phyloP scores from a whole-genome alignment of 2,888 invertebrate genomes.

The Lepidocyrtinus sp. region DNA sequence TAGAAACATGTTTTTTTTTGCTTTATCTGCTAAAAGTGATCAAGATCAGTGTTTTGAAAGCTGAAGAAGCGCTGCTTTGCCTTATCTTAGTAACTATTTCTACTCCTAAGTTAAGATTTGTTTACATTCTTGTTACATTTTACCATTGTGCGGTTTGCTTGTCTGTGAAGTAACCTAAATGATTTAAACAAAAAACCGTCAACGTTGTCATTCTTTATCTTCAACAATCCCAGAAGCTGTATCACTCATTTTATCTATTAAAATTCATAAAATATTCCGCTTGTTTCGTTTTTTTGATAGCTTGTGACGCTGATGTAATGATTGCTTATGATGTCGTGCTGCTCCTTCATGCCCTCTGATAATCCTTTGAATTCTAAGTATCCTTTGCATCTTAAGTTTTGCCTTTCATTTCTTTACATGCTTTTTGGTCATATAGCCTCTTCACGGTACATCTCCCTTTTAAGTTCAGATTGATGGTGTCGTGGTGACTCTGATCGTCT shows the following conservation, averaged over 20 bases:
- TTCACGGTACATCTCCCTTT: conserved; percentile 20
- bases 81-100: too few species aligned
- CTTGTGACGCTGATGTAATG: conserved; percentile 14
- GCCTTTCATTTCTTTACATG: neutral
- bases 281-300: neutral
- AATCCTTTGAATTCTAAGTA: neutral
- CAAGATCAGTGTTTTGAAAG: too few species aligned
- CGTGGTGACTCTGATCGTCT: conserved; percentile 2
- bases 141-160: too few species aligned
- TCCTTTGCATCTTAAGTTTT: conserved; percentile 10
- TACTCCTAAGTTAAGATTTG: too few species aligned
- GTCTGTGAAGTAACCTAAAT: too few species aligned
- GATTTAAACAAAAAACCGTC: neutral
- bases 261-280: conserved; percentile 9
- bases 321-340: conserved; percentile 18
- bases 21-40: too few species aligned
- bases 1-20: too few species aligned
- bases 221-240: conserved; percentile 14
- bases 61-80: too few species aligned
- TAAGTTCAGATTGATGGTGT: conserved; percentile 8
- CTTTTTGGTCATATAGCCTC: neutral
- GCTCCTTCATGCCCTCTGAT: conserved; percentile 11
- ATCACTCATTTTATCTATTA: conserved; percentile 16
- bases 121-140: too few species aligned
- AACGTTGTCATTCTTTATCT: neutral